These are phyloP conservation scores for Branchipolynoe longqiensis DNA, from an alignment of 2,888 invertebrate species.

Conservation along the genomic window DNA sequence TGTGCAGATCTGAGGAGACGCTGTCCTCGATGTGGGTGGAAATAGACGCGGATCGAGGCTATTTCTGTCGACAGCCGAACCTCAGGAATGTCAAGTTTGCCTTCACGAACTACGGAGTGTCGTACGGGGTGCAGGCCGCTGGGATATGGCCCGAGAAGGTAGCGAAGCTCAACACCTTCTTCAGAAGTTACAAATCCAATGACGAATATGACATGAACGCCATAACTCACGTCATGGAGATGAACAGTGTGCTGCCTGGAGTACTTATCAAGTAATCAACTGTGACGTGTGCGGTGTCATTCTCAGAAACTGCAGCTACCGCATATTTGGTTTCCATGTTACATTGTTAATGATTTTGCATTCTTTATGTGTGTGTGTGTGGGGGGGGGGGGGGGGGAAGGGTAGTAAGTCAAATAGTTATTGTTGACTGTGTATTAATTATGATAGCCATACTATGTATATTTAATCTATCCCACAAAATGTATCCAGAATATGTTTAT, in stretches of 20 bases:
- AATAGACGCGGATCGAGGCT: constrained; percentile 54
- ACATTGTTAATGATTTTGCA: too few species aligned
- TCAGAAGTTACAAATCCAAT: constrained; percentile 58
- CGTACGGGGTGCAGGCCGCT: constrained; percentile 57
- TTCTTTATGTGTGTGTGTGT: too few species aligned
- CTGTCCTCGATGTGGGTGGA: constrained; percentile 59
- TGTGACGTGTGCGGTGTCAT: too few species aligned
- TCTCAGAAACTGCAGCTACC: too few species aligned
- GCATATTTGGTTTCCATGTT: too few species aligned
- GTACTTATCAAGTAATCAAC: constrained; percentile 50
- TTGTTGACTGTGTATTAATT: too few species aligned
- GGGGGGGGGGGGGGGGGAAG: too few species aligned
- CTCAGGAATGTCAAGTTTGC: constrained; percentile 61
- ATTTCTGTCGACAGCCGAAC: constrained; percentile 61
- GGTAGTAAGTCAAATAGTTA: too few species aligned
- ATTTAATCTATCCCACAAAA: too few species aligned
- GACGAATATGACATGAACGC: constrained; percentile 61
- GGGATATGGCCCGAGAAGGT: constrained; percentile 61
- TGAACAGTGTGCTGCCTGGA: constrained; percentile 62
- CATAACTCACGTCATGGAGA: constrained; percentile 62
- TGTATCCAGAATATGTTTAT: too few species aligned
- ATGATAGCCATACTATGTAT: too few species aligned
- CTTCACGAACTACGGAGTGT: constrained; percentile 63
- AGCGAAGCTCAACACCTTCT: constrained; percentile 56
- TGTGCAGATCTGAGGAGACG: constrained; percentile 56